Base-by-base conservation (phyloP, 2,888 invertebrate genomes). In the Cabera pusaria region DNA sequence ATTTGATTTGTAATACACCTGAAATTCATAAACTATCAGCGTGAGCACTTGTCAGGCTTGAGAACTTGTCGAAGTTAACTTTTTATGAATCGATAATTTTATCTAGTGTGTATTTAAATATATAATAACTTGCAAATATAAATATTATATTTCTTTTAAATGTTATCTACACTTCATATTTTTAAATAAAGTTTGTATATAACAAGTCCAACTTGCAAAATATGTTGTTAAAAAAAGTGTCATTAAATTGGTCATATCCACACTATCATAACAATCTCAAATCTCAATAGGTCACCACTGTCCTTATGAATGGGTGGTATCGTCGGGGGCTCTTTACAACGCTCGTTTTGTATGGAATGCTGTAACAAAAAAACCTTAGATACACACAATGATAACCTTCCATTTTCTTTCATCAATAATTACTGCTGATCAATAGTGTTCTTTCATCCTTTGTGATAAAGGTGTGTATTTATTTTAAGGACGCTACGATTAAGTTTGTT, bases 301-400 rank as follows among this genome's bases (percentile, higher is more conserved):
- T 79, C 81, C 76, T 82, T 71, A 88, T 88, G 88, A 88, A 88
- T 88, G 88, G 87, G 86, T 86, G 88, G 87, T 80, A 86, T 85
- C 76, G 82, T 81, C 85, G 82, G 81, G 65, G 76, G 78, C 85
- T 81, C 85, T 85, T 85, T 86, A 87, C 84, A 86, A 82, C 82
- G 76, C 77, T 78, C 84, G 82, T 86, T 87, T 87, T 86, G 88
- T 88, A 75, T 72, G 87, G 88, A 88, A 88, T 88, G 88, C 69
- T 76, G 76, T 82, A 75, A 87, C 85, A 88, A 88, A 88, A 86
- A 88, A 79, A 75, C 80, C 68, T 84, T 77, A 83, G 83, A 83
- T 81, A 85, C 83, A 82, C 82, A 84, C 76, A 71, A 76, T 64
- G 74, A 77, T 77, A 74, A 69, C 59, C 59, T 60, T 63, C 53